Evolutionary conservation across 92 coral and sea anemone genomes (phyloP).

Genomic region (Muricea muricata): DNA sequence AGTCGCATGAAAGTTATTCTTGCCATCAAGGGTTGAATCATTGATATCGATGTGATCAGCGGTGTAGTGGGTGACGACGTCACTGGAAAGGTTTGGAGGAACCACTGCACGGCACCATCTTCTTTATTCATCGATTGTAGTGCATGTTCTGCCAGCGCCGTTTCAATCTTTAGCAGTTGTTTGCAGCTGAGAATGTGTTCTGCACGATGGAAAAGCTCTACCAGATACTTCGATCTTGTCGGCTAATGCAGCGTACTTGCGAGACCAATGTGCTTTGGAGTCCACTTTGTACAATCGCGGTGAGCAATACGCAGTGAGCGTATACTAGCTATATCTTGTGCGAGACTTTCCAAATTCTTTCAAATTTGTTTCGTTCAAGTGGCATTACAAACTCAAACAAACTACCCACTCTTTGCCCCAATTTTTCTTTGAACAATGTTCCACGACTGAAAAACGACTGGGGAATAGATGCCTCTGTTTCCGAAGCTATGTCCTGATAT

Average conservation of each 20-base stretch:
- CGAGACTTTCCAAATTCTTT: constrained; percentile 8
- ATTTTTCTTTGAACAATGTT: not conserved
- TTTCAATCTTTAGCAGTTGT: constrained; percentile 37
- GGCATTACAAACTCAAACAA: not conserved
- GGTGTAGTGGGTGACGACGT: constrained; percentile 35
- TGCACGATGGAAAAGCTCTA: constrained; percentile 55
- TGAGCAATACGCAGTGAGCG: too few relatives aligned
- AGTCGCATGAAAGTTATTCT: constrained; percentile 34
- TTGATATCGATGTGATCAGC: constrained; percentile 9
- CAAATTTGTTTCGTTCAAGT: not conserved
- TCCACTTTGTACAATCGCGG: constrained; percentile 25
- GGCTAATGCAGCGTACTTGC: constrained; percentile 38
- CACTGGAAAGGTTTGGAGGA: constrained; percentile 47
- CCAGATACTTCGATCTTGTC: constrained; percentile 46
- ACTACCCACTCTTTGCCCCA: not conserved
- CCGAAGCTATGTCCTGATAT: not conserved
- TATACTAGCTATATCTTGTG: constrained; percentile 48
- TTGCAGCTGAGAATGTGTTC: constrained; percentile 50
- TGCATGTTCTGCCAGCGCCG: constrained; percentile 52
- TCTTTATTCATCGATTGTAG: constrained; percentile 55
- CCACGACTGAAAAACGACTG: not conserved
- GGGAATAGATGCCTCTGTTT: not conserved
- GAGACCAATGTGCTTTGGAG: constrained; percentile 48
- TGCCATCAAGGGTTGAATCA: not conserved
- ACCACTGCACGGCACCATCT: constrained; percentile 48